These are phyloP conservation scores for Montipora foliosa DNA, from an alignment of 64 coral and sea anemone species.

Conservation along the genomic window DNA sequence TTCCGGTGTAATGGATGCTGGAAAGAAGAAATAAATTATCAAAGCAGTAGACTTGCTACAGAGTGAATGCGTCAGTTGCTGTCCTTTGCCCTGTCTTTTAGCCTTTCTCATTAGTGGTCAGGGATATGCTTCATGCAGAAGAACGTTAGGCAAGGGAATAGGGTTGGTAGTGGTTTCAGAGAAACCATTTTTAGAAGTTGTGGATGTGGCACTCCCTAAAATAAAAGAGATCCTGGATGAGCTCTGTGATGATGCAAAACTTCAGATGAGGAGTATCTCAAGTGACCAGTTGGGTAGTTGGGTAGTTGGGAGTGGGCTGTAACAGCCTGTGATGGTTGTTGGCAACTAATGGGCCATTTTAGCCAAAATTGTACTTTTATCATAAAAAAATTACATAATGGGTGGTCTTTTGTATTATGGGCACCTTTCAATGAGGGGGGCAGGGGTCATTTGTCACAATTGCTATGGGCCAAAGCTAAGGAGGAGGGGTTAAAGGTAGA, in stretches of 20 bases:
- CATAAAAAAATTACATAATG: slow-evolving; percentile 36
- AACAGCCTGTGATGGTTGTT: background rate
- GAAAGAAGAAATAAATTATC: too few relatives aligned
- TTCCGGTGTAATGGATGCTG: too few relatives aligned
- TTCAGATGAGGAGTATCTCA: slow-evolving; percentile 37
- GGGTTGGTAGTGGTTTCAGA: slow-evolving; percentile 38
- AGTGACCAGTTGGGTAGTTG: too few relatives aligned
- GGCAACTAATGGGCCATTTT: slow-evolving; percentile 30
- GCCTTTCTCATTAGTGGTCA: slow-evolving; percentile 50
- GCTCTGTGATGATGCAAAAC: slow-evolving; percentile 27
- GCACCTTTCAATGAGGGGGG: slow-evolving; percentile 33
- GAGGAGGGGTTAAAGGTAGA: slow-evolving; percentile 36
- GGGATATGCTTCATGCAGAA: slow-evolving; percentile 24
- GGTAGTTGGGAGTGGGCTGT: too few relatives aligned
- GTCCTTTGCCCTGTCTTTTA: slow-evolving; percentile 56
- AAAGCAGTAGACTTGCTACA: too few relatives aligned
- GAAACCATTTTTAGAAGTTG: slow-evolving; percentile 27
- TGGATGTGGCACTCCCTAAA: slow-evolving; percentile 6
- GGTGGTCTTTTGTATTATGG: background rate
- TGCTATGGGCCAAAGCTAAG: slow-evolving; percentile 18
- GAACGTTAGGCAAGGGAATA: slow-evolving; percentile 42
- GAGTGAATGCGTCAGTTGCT: background rate
- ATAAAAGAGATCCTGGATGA: slow-evolving; percentile 37
- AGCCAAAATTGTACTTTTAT: slow-evolving; percentile 56
- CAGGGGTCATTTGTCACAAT: background rate